Evolutionary conservation across 2,888 invertebrate genomes (phyloP).

Genomic region (Tipula confusa): DNA sequence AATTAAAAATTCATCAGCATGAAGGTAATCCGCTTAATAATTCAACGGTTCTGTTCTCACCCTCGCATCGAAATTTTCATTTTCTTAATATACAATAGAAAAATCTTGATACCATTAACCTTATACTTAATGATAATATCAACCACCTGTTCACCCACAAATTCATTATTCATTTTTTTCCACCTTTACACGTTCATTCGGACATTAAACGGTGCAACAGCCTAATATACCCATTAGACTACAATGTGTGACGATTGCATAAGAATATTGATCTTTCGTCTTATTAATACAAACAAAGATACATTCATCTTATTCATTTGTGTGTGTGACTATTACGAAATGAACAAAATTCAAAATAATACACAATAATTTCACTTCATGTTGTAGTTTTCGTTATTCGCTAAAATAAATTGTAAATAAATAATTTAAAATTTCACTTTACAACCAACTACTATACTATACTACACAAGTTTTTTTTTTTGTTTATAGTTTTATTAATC

Average conservation of each 20-base stretch:
- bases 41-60: background rate
- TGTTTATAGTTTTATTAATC: background rate
- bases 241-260: background rate
- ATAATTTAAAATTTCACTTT: constrained; percentile 16
- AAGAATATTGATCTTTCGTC: background rate
- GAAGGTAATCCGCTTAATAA: background rate
- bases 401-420: constrained; percentile 3
- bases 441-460: background rate
- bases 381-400: background rate
- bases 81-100: background rate
- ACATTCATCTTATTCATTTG: background rate
- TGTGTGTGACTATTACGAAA: background rate
- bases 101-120: background rate
- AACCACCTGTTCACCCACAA: background rate
- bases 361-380: background rate
- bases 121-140: background rate
- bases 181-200: no score
- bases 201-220: background rate
- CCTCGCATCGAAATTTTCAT: background rate
- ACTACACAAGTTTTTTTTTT: background rate
- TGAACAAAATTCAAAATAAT: background rate
- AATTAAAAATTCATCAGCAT: background rate
- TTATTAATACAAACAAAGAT: background rate
- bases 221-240: background rate
- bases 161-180: background rate